These are phyloP conservation scores for Tridacna crocea DNA, from an alignment of 2,888 invertebrate genomes.

Conservation along the genomic window DNA sequence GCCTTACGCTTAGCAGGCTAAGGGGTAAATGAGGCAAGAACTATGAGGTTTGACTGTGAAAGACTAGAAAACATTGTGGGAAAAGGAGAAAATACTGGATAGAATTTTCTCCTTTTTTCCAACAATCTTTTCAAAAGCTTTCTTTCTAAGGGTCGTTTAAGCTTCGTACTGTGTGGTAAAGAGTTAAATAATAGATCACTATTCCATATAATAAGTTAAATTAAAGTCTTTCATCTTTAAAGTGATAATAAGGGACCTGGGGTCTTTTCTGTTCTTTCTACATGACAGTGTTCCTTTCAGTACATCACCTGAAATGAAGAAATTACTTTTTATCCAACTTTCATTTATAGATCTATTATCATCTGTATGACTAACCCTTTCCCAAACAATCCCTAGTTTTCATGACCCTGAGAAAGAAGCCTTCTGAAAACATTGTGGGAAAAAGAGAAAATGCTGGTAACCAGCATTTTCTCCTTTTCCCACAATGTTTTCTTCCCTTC, in stretches of 20 bases:
- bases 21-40: no score
- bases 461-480: background rate
- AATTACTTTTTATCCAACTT: background rate
- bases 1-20: no score
- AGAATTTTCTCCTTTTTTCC: no score
- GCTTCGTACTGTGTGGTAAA: no score
- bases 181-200: background rate
- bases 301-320: slow-evolving; percentile 86
- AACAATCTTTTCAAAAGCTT: no score
- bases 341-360: background rate
- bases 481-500: background rate
- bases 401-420: no score
- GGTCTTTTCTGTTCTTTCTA: slow-evolving; percentile 89
- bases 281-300: slow-evolving; percentile 90
- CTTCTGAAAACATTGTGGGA: no score
- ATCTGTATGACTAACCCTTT: no score
- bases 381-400: background rate
- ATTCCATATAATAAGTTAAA: slow-evolving; percentile 57
- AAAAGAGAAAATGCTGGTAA: background rate
- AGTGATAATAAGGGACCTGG: slow-evolving; percentile 90
- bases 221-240: slow-evolving; percentile 83
- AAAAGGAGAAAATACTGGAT: no score
- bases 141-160: no score
- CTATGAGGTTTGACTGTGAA: no score
- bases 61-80: no score